Evolutionary conservation across 2,113 vertebrate species (phyloP).

Genomic region (Cephalopholis sonnerati): DNA sequence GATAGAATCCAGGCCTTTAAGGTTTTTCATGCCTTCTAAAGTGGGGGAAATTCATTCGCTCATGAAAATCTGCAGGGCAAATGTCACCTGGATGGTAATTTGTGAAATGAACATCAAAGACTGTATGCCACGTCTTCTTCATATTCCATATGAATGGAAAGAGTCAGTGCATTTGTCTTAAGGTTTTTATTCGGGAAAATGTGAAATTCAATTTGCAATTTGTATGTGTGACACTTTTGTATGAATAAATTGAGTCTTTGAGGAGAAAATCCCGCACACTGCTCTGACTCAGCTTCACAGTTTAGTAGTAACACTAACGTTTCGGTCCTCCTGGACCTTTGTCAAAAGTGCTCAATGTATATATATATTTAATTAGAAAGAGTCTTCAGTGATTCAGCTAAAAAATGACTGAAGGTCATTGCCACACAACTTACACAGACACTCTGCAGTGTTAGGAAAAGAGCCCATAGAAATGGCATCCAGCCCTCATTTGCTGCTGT

Average conservation of each 20-base stretch:
- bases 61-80: constrained; percentile 50
- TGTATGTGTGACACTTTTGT: not conserved
- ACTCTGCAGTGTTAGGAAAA: not conserved
- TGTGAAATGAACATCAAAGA: constrained; percentile 38
- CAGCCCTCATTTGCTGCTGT: constrained; percentile 6
- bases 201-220: not conserved
- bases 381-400: not conserved
- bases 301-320: no score
- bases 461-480: not conserved
- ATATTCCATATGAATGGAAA: constrained; percentile 8
- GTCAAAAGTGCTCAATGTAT: no score
- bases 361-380: not conserved
- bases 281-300: no score
- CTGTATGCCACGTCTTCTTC: constrained; percentile 5
- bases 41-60: constrained; percentile 12
- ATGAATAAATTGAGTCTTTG: no score
- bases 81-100: constrained; percentile 65
- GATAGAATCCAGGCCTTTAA: constrained; percentile 46
- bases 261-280: no score
- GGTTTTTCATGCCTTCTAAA: constrained; percentile 61
- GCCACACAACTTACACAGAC: constrained; percentile 3
- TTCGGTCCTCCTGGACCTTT: no score
- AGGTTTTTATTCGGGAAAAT: constrained; percentile 5
- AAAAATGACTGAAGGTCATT: not conserved
- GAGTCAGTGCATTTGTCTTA: constrained; percentile 27